Evolutionary conservation across 64 coral and sea anemone genomes (phyloP).

Genomic region (Dendrophyllia cribrosa): DNA sequence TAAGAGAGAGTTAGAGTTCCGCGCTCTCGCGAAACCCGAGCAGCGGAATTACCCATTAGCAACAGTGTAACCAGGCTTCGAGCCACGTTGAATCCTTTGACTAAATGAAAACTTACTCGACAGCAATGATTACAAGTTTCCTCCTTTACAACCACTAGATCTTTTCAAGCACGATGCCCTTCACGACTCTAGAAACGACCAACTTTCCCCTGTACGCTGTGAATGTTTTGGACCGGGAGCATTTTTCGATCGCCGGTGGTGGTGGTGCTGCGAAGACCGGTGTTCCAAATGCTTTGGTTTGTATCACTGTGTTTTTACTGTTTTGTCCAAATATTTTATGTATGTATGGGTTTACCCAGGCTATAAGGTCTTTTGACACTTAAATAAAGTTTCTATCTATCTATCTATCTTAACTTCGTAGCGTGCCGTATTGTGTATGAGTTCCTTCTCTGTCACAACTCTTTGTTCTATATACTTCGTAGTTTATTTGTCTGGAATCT

Average conservation of each 20-base stretch:
- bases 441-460: not conserved
- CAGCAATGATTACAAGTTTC: not conserved
- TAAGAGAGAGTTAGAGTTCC: not conserved
- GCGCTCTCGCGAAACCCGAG: not conserved
- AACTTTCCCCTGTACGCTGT: constrained; percentile 98
- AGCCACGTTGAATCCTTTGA: constrained; percentile 67
- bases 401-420: too few species aligned
- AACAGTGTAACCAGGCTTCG: not conserved
- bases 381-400: too few species aligned
- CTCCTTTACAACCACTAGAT: not conserved
- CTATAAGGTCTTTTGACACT: too few species aligned
- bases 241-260: constrained; percentile 88
- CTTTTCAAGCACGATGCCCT: constrained; percentile 49
- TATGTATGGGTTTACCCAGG: not conserved
- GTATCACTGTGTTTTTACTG: not conserved
- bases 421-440: not conserved
- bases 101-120: not conserved
- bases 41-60: constrained; percentile 6
- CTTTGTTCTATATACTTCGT: not conserved
- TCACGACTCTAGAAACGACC: constrained; percentile 87
- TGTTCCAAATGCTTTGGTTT: constrained; percentile 96
- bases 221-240: constrained; percentile 87
- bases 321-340: not conserved
- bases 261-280: constrained; percentile 95
- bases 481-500: too few species aligned